These are phyloP conservation scores for Hirtodrosophila duncani DNA, from an alignment of 2,888 invertebrate genomes.

Conservation along the genomic window DNA sequence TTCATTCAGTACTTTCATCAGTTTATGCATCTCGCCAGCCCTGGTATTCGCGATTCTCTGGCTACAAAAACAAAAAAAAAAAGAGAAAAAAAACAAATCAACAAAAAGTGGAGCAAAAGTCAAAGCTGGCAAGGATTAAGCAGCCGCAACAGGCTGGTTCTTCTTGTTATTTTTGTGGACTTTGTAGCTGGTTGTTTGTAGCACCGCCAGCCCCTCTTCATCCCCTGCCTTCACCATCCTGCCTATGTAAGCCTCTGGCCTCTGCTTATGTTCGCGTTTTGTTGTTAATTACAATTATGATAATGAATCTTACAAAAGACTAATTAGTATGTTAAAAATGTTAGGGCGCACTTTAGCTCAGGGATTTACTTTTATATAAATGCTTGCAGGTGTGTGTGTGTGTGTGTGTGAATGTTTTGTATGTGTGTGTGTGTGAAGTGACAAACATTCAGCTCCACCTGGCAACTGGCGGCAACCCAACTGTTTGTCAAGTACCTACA, in stretches of 20 bases:
- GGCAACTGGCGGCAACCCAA: too few species aligned
- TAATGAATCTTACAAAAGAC: constrained; percentile 71
- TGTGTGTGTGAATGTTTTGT: constrained; percentile 13
- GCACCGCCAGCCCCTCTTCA: background rate
- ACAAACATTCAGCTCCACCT: too few species aligned
- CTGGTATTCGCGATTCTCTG: too few species aligned
- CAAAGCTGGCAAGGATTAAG: constrained; percentile 29
- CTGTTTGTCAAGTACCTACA: too few species aligned
- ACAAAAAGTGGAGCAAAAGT: too few species aligned
- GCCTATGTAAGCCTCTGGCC: background rate
- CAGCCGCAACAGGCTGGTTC: constrained; percentile 27
- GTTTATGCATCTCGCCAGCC: too few species aligned
- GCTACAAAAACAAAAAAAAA: too few species aligned
- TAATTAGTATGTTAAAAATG: constrained; percentile 72
- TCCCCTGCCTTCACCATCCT: too few species aligned
- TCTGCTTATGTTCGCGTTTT: constrained; percentile 37
- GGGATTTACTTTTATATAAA: constrained; percentile 10
- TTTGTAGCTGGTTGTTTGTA: constrained; percentile 31
- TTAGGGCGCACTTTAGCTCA: constrained; percentile 30
- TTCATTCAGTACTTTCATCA: too few species aligned
- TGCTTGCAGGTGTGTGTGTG: background rate
- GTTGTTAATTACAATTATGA: constrained; percentile 71
- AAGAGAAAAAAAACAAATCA: too few species aligned
- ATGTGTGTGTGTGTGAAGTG: background rate
- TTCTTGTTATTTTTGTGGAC: constrained; percentile 50